These are phyloP conservation scores for Phocides pigmalion DNA, from an alignment of 1,140 invertebrate genomes.

Conservation along the genomic window DNA sequence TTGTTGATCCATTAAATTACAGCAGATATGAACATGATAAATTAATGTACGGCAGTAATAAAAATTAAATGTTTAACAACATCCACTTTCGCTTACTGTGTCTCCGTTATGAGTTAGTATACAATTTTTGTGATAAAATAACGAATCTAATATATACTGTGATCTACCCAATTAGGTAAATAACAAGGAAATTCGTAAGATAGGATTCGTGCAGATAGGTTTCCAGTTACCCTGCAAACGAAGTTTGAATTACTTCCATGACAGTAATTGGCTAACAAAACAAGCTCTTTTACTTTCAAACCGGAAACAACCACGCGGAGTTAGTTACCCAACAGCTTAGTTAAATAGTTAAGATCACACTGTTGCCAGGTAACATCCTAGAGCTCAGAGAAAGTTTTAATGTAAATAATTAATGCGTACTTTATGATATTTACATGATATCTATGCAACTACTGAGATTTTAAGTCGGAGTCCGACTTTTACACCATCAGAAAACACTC, in stretches of 20 bases:
- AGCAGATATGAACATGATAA: conserved; percentile 13
- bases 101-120: not conserved
- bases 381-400: no score
- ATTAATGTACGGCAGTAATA: conserved; percentile 3
- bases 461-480: no score
- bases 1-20: conserved; percentile 52
- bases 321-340: conserved; percentile 9
- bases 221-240: conserved; percentile 1
- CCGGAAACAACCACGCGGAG: conserved; percentile 11
- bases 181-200: not conserved
- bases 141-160: not conserved
- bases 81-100: conserved; percentile 2
- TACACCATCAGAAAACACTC: no score
- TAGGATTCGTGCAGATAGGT: conserved; percentile 5
- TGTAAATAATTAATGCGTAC: no score
- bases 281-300: conserved; percentile 20
- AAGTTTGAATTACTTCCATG: conserved; percentile 12
- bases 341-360: not conserved
- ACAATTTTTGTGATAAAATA: not conserved
- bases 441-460: no score
- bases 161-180: not conserved
- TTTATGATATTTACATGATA: no score
- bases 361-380: not conserved
- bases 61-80: conserved; percentile 14
- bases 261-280: conserved; percentile 23